Base-by-base conservation (phyloP, 1,140 invertebrate species). In the Harlomillsia oculata region DNA sequence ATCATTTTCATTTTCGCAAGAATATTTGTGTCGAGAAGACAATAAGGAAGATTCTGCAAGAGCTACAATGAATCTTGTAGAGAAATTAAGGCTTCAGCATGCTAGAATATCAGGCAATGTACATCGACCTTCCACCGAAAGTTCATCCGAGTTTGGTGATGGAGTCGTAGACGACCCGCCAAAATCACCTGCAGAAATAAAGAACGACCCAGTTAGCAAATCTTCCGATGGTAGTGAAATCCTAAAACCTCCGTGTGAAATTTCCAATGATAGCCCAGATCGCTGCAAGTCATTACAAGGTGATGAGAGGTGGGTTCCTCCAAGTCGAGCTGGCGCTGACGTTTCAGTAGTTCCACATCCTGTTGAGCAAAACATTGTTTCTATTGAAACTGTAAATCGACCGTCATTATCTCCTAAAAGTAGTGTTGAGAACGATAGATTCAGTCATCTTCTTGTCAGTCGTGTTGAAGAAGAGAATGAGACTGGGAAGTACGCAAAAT, bases 51-150 rank as follows among this genome's bases (percentile, higher is more conserved):
- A 83, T 55, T 81, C 76, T 65, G 82, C 82, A 0, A 72, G 82
- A 37, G 85, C 85, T 72, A 87, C 85, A 1, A 69, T 84, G 25
- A 82, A 86, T 72, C 70, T 89, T 16, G 84, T 89, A 8, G 83
- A 87, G 61, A 84, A 87, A 69, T 70, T 88, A 14, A 72, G 84
- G 49, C 77, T 85, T 74, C 79, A 77, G 50, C 69, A 81, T 59
- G 78, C 78, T 13, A 80, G 80, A 60, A 82, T 82, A 67, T 78
- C 78, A 9, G 76, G 60, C 0, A 48, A 8, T 14, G n/a, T n/a
- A 13, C 55, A 55, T 32, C 37, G 61, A n/a, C 48, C 61, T 3
- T 63, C 58, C 0, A 50, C 34, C 0, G 54, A 53, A 9, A 60
- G 52, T 18, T 40, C 46, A 20, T 56, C 54, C 8, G 56, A 58